phyloP scores from a whole-genome alignment of 2,113 vertebrate species.

The Cebidichthys violaceus region DNA sequence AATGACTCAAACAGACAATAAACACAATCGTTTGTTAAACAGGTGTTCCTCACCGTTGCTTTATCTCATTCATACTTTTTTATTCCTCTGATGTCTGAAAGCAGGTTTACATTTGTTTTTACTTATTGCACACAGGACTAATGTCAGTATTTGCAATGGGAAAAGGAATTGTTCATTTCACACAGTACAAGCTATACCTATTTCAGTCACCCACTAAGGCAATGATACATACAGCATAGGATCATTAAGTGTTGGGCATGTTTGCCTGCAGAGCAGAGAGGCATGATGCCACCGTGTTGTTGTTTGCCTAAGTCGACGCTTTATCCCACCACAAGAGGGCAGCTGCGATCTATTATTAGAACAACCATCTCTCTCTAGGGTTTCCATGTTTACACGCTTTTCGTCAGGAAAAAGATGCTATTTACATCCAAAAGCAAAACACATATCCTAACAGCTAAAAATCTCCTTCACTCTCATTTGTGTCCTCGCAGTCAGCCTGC shows the following conservation, averaged over 20 bases:
- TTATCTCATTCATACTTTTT: not conserved
- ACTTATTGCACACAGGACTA: not conserved
- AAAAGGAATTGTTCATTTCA: not conserved
- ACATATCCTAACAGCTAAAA: conserved; percentile 7
- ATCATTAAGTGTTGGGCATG: not conserved
- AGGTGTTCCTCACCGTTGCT: conserved; percentile 16
- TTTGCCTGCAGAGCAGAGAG: not conserved
- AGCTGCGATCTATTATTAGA: conserved; percentile 66
- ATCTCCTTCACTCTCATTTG: not conserved
- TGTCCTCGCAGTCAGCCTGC: conserved; percentile 8
- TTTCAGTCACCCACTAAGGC: not conserved
- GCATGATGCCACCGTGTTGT: not conserved
- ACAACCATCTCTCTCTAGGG: conserved; percentile 8
- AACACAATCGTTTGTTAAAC: not conserved
- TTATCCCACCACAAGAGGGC: conserved; percentile 77
- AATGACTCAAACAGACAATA: not conserved
- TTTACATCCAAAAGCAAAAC: conserved; percentile 1
- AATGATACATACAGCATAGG: not conserved
- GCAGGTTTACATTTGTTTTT: not conserved
- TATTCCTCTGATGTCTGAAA: not conserved
- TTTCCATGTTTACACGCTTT: conserved; percentile 52
- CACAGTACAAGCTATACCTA: not conserved
- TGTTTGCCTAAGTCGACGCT: not conserved
- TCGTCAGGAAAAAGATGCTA: conserved; percentile 32
- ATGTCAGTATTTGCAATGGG: not conserved